Conservation (phyloP, 1,140 invertebrate genomes). For the Psilanteris sp. region DNA sequence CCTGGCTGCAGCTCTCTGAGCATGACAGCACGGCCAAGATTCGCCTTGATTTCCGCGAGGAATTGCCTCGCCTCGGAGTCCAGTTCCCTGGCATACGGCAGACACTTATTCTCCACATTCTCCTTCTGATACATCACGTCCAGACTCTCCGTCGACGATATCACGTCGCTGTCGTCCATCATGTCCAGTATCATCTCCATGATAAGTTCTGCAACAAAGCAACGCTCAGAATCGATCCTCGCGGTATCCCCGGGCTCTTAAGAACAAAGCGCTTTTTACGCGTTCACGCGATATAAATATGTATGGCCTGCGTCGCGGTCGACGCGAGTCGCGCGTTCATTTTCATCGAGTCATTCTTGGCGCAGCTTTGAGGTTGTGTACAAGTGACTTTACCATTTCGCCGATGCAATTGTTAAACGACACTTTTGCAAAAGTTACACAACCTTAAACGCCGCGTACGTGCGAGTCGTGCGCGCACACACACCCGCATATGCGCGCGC, state of each 20-base stretch:
- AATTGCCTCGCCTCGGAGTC: constrained; percentile 83
- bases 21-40: constrained; percentile 84
- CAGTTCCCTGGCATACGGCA: constrained; percentile 84
- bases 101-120: constrained; percentile 83
- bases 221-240: no score
- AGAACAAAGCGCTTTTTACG: constrained; percentile 9
- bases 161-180: constrained; percentile 21
- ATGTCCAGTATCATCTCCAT: constrained; percentile 37
- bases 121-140: constrained; percentile 81
- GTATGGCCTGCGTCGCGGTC: neutral
- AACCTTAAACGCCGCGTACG: neutral
- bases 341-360: constrained; percentile 51
- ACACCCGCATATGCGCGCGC: no score
- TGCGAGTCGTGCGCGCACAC: neutral
- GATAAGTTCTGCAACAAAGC: neutral
- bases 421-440: no score
- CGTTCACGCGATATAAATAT: constrained; percentile 13
- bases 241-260: no score
- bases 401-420: constrained; percentile 6
- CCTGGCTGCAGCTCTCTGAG: constrained; percentile 85
- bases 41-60: constrained; percentile 84
- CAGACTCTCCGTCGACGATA: constrained; percentile 30
- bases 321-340: constrained; percentile 9
- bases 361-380: constrained; percentile 28
- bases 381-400: constrained; percentile 21